Evolutionary conservation across 2,888 invertebrate genomes (phyloP).

Genomic region (Dusona sp.): DNA sequence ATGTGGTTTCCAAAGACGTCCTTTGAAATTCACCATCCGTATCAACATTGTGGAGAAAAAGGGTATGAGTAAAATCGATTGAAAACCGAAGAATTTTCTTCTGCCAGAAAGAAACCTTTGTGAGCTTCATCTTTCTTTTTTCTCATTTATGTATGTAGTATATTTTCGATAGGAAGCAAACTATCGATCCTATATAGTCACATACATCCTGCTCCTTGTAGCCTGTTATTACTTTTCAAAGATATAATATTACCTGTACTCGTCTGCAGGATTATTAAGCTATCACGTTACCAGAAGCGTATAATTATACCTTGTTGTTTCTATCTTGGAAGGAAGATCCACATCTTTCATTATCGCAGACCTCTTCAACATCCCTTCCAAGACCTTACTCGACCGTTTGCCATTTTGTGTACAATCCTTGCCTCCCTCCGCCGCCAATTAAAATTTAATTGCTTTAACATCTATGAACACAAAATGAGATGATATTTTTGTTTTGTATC

Average conservation of each 20-base stretch:
- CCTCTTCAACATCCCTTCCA: conserved; percentile 6
- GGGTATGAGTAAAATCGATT: conserved; percentile 55
- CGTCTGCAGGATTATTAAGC: conserved; percentile 77
- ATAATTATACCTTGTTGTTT: conserved; percentile 59
- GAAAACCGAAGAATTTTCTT: conserved; percentile 31
- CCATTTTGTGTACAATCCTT: conserved; percentile 40
- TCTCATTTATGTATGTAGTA: conserved; percentile 15
- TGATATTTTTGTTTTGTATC: neutral
- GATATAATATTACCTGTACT: conserved; percentile 79
- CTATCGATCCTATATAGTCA: conserved; percentile 77
- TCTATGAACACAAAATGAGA: neutral
- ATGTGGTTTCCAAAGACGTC: conserved; percentile 58
- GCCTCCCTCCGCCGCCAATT: conserved; percentile 5
- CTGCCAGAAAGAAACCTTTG: conserved; percentile 46
- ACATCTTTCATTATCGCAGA: conserved; percentile 59
- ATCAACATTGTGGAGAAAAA: conserved; percentile 56
- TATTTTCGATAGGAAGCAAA: conserved; percentile 46
- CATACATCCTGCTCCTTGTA: conserved; percentile 67
- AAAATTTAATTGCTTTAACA: neutral
- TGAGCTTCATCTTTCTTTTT: conserved; percentile 39
- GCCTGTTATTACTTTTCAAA: conserved; percentile 79
- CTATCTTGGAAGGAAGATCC: conserved; percentile 55
- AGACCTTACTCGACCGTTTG: neutral
- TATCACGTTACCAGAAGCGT: conserved; percentile 74
- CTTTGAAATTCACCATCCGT: conserved; percentile 61